Base-by-base conservation (phyloP, 2,888 invertebrate genomes). In the Cheilosia vulpina region DNA sequence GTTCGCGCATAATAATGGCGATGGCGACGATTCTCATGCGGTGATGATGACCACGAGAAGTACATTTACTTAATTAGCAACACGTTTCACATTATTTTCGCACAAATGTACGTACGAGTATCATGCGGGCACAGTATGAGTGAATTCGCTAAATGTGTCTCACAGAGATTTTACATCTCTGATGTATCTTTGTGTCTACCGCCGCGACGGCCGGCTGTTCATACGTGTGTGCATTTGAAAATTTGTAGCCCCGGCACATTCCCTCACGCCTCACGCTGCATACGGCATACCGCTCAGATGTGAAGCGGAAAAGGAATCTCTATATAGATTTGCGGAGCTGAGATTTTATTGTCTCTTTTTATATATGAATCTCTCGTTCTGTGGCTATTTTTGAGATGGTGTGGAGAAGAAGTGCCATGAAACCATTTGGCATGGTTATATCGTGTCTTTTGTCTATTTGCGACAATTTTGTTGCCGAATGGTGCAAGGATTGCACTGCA, bases 11-110 rank as follows among this genome's bases (percentile, higher is more conserved):
- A 31, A 62, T 27, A 41, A 58, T 34, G 55, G 45, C 38, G 41
- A 45, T 27, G 52, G 11, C 52, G 31, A 73, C 47, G 71, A 62
- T 34, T 47, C 57, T 6, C 50, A 58, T 75, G 47, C 47, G 13
- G 38, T 53, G 68, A 34, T 47, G 84, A 80, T 76, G 76, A 81
- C 76, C 85, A 85, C 45, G 52, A 76, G 68, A 72, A 77, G 81
- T 72, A 68, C 71, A 85, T 81, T 85, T 77, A 66, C 85, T 80
- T 85, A 85, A 85, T 85, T 85, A 81, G 76, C 80, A 77, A 81
- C 85, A 85, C 85, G 81, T 81, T 81, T 71, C 76, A 17, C 62
- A 72, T 81, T 57, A 58, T 72, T 71, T 76, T 65, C 38, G 55
- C 47, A 55, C 79, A 69, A 85, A 76, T 75, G 58, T 63, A 68